These are phyloP conservation scores for Trissolcus brochymenae DNA, from an alignment of 2,888 invertebrate genomes.

Conservation along the genomic window DNA sequence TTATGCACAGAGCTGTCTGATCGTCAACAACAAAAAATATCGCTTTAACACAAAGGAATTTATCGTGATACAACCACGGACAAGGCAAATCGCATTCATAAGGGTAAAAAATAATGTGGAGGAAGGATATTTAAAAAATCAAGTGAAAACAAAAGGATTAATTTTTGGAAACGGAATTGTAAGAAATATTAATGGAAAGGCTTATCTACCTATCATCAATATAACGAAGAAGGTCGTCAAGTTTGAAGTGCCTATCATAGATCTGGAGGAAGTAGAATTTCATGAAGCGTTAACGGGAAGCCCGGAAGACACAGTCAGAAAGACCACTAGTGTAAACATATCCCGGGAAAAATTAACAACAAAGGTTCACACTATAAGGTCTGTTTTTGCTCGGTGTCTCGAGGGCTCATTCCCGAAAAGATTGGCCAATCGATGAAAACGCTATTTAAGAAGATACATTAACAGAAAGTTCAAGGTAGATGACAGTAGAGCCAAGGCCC, in stretches of 20 bases:
- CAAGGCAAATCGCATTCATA: background rate
- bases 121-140: slow-evolving; percentile 2
- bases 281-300: too few relatives aligned
- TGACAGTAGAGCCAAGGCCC: too few relatives aligned
- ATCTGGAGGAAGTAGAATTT: slow-evolving; percentile 9
- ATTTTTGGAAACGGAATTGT: slow-evolving; percentile 3
- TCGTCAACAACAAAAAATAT: too few relatives aligned
- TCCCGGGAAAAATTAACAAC: too few relatives aligned
- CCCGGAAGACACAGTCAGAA: too few relatives aligned
- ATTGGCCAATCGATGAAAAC: too few relatives aligned
- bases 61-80: slow-evolving; percentile 1
- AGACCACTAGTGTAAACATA: too few relatives aligned
- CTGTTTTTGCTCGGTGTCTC: too few relatives aligned
- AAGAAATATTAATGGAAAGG: slow-evolving; percentile 7
- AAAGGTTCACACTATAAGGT: too few relatives aligned
- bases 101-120: slow-evolving; percentile 1
- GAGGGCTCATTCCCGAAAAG: too few relatives aligned
- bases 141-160: background rate
- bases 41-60: background rate
- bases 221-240: slow-evolving; percentile 15
- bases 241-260: background rate
- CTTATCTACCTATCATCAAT: slow-evolving; percentile 15
- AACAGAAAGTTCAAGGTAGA: too few relatives aligned
- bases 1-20: background rate
- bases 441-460: too few relatives aligned